Base-by-base conservation (phyloP, 2,113 vertebrate species). In the Anas platyrhynchos region DNA sequence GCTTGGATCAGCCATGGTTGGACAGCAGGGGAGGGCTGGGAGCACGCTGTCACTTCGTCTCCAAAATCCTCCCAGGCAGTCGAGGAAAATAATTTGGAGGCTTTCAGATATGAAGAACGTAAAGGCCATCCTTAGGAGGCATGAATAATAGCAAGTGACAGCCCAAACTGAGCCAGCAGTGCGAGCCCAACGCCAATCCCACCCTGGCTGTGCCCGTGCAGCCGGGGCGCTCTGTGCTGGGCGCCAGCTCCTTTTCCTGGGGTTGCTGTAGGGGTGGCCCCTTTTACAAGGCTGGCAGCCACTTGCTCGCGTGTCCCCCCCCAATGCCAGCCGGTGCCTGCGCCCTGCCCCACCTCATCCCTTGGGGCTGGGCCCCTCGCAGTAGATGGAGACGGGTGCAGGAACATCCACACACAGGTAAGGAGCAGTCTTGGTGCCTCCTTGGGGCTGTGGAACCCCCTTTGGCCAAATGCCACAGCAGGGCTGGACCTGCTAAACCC, bases 181-280 rank as follows among this genome's bases (percentile, higher is more conserved):
- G 0, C 1, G 0, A 67, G 87, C 75, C 29, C 69, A 25, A 20
- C 0, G 0, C 0, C 0, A 66, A 13, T 58, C 76, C 76, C 66
- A 72, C 46, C 54, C 20, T 9, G 17, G 1, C 12, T 22, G 43
- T 14, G 32, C 50, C 55, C 50, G 68, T 68, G n/a, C 67, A 80
- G 89, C 82, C 44, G 26, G 62, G 50, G 62, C 34, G 38, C 41
- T 41, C 16, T 13, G 26, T 63, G 61, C 61, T 63, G 62, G 25
- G 27, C 62, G 25, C 38, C 26, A 38, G 62, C 27, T 41, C 26
- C 7, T 65, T 65, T 65, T 29, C 41, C 36, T 65, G 62, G 62
- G 16, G 36, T 41, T 36, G 25, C 61, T 63, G 34, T 26, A 63
- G 34, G 26, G 36, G 61, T 17, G 38, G 38, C 16, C 16, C 10